Evolutionary conservation across 2,888 invertebrate genomes (phyloP).

Genomic region (Protodeltote pygarga): DNA sequence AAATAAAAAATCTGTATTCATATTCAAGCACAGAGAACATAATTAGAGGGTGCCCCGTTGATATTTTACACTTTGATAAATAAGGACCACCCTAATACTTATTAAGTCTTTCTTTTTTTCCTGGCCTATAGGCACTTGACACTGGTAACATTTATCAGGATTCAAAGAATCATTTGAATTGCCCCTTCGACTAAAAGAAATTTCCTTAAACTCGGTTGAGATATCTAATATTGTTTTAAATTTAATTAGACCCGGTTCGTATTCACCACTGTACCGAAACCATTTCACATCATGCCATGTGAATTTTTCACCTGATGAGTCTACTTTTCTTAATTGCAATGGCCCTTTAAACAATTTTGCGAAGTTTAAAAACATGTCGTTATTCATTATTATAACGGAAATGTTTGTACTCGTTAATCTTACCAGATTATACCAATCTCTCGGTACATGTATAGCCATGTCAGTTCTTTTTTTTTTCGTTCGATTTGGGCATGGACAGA

Average conservation of each 20-base stretch:
- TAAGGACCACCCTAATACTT: too few species aligned
- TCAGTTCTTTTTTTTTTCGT: not conserved
- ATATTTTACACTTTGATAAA: too few species aligned
- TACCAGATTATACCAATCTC: constrained; percentile 1
- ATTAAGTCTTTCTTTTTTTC: constrained; percentile 8
- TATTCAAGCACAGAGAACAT: too few species aligned
- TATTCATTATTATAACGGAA: not conserved
- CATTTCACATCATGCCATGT: constrained; percentile 22
- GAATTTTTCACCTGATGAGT: constrained; percentile 19
- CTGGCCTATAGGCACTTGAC: constrained; percentile 12
- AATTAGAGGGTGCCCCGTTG: too few species aligned
- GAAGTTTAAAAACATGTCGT: too few species aligned
- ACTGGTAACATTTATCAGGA: constrained; percentile 13
- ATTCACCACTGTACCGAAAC: constrained; percentile 13
- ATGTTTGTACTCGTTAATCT: not conserved
- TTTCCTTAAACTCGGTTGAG: constrained; percentile 8
- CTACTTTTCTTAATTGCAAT: constrained; percentile 19
- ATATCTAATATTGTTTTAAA: constrained; percentile 15
- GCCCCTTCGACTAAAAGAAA: constrained; percentile 16
- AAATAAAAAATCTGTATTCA: too few species aligned
- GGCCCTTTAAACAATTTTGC: constrained; percentile 17
- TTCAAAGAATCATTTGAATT: constrained; percentile 12
- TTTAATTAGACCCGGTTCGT: constrained; percentile 13
- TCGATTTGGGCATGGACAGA: constrained; percentile 19
- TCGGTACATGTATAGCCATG: not conserved